Conservation (phyloP, 2,797 vertebrate species). For the Eulemur mongoz region DNA sequence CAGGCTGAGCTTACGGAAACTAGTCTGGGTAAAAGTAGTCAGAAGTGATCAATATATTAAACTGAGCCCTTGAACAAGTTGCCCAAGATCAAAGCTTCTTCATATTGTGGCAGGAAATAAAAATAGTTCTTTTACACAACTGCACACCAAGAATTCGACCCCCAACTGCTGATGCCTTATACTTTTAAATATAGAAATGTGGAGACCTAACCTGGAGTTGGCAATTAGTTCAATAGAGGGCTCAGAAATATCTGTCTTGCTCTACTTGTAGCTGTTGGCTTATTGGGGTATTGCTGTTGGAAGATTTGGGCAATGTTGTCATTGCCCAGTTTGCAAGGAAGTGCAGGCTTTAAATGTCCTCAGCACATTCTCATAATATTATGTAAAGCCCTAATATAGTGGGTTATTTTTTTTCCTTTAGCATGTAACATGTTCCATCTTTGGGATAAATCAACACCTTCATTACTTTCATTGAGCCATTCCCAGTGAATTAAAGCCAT, state of each 20-base stretch:
- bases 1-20: slow-evolving; percentile 49
- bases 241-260: slow-evolving; percentile 74
- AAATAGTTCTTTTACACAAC: slow-evolving; percentile 14
- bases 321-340: slow-evolving; percentile 6
- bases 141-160: slow-evolving; percentile 32
- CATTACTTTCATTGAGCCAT: slow-evolving; percentile 17
- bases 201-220: slow-evolving; percentile 45
- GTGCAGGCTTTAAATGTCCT: slow-evolving; percentile 7
- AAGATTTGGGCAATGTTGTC: slow-evolving; percentile 55
- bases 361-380: slow-evolving; percentile 36
- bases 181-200: slow-evolving; percentile 65
- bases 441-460: slow-evolving; percentile 49
- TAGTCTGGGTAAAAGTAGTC: slow-evolving; percentile 50
- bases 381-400: slow-evolving; percentile 2
- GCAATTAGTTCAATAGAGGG: slow-evolving; percentile 74
- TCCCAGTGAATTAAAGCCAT: not conserved
- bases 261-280: slow-evolving; percentile 81
- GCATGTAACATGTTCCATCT: slow-evolving; percentile 34
- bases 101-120: slow-evolving; percentile 4
- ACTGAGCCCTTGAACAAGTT: slow-evolving; percentile 52
- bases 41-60: slow-evolving; percentile 58
- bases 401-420: not conserved
- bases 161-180: slow-evolving; percentile 60
- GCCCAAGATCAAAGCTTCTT: slow-evolving; percentile 67
- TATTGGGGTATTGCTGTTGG: slow-evolving; percentile 75